Percentiles rank a stretch among this genome's conserved stretches.
These are phyloP conservation scores for Pseudococcus longispinus DNA, from an alignment of 2,888 invertebrate species.

Conservation along the genomic window DNA sequence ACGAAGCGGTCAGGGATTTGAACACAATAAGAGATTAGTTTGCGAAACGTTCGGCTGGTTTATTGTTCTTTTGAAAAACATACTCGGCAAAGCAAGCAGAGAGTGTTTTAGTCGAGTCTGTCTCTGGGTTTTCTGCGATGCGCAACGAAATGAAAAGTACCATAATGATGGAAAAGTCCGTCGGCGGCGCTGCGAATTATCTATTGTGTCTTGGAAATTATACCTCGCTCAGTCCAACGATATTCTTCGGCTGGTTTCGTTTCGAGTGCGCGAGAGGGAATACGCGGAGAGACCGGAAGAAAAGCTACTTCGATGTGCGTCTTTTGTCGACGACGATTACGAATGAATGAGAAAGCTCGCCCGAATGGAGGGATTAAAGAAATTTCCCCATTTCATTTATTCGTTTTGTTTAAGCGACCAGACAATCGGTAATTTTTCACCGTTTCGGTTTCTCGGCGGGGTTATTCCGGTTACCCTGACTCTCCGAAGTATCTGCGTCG, in stretches of 20 bases:
- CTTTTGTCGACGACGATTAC: background rate
- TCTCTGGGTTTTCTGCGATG: background rate
- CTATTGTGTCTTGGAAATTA: slow-evolving; percentile 42
- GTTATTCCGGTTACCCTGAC: too few species aligned
- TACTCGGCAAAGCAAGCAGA: background rate
- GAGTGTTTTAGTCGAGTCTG: slow-evolving; percentile 2
- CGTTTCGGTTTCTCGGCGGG: background rate
- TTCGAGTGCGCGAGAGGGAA: background rate
- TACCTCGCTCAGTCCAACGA: background rate
- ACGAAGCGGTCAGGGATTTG: slow-evolving; percentile 51
- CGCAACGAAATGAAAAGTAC: slow-evolving; percentile 53
- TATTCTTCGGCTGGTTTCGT: background rate
- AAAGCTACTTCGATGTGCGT: background rate
- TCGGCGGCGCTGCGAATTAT: slow-evolving; percentile 44
- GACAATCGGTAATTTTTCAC: background rate
- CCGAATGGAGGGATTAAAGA: background rate
- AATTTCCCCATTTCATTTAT: background rate
- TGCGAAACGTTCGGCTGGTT: background rate
- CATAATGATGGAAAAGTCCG: slow-evolving; percentile 53
- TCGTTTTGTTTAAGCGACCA: background rate
- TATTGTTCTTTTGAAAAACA: slow-evolving; percentile 49
- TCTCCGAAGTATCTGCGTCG: too few species aligned
- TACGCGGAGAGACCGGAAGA: background rate
- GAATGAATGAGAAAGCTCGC: background rate
- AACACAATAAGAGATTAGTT: slow-evolving; percentile 56